A percentile compares a stretch with the other conserved stretches of the same genome.
Conservation (phyloP, 2,113 vertebrate genomes). For the Lagopus leucura region DNA sequence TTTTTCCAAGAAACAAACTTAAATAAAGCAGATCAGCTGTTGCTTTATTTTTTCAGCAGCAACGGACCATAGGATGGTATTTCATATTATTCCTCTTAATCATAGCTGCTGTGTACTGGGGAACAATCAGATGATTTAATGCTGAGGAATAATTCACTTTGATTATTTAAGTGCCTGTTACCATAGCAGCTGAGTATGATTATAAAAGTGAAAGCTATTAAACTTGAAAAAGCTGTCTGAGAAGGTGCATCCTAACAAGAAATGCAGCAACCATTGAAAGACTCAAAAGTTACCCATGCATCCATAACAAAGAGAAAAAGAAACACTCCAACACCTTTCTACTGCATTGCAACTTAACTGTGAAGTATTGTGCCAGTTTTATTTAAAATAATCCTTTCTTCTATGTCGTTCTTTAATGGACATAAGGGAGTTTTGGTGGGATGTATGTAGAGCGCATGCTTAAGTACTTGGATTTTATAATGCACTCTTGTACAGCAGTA, state of each 20-base stretch:
- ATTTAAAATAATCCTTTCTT: neutral
- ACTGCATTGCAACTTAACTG: accelerated
- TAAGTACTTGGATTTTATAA: neutral
- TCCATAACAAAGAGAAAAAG: neutral
- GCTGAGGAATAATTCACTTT: neutral
- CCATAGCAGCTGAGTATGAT: neutral
- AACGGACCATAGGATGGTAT: neutral
- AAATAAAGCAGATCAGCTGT: neutral
- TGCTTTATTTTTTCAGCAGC: neutral
- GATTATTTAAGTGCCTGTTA: neutral
- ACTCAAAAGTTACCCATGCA: neutral
- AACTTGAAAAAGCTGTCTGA: neutral
- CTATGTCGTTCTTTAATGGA: neutral
- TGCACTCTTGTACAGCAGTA: neutral
- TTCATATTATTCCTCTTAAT: neutral
- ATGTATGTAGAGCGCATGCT: neutral
- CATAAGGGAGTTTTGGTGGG: accelerated
- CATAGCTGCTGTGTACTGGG: neutral
- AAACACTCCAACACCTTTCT: neutral
- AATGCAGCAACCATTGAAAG: neutral
- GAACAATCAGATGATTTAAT: neutral
- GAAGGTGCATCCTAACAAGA: neutral
- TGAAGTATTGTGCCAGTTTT: neutral
- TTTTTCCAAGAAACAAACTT: neutral
- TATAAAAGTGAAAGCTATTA: neutral